phyloP scores from a whole-genome alignment of 2,797 vertebrate genomes.

The Percopsis omiscomaycus region DNA sequence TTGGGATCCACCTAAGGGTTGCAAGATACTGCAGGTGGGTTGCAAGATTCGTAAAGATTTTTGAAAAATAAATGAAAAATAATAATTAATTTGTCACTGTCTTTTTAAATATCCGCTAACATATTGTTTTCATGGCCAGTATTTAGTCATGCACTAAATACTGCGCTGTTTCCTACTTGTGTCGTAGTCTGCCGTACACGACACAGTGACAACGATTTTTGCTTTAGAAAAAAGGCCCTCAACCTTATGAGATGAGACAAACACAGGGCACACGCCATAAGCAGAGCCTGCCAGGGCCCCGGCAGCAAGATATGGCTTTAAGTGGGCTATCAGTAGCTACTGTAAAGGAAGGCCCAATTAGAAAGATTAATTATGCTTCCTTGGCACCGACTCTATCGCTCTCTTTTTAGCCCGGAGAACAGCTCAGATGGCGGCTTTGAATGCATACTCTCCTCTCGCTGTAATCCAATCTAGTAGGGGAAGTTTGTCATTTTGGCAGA shows the following conservation, averaged over 20 bases:
- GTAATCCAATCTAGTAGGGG: constrained; percentile 63
- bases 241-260: constrained; percentile 66
- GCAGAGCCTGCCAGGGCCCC: constrained; percentile 57
- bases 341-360: constrained; percentile 70
- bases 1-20: too few species aligned
- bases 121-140: too few species aligned
- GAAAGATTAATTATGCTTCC: constrained; percentile 75
- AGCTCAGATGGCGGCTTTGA: constrained; percentile 47
- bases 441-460: constrained; percentile 42
- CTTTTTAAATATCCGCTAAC: too few species aligned
- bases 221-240: constrained; percentile 29
- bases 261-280: constrained; percentile 57
- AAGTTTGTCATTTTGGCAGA: constrained; percentile 73
- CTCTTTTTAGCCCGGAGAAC: constrained; percentile 65
- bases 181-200: constrained; percentile 5
- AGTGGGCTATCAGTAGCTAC: constrained; percentile 68
- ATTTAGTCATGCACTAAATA: too few species aligned
- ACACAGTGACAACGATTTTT: constrained; percentile 12
- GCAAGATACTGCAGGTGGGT: too few species aligned
- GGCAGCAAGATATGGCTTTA: constrained; percentile 53
- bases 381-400: constrained; percentile 71
- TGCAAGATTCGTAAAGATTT: too few species aligned
- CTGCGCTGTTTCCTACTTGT: too few species aligned
- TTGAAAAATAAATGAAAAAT: too few species aligned
- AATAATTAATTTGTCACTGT: too few species aligned